phyloP scores from a whole-genome alignment of 2,888 invertebrate genomes.

The Pammene fasciana region DNA sequence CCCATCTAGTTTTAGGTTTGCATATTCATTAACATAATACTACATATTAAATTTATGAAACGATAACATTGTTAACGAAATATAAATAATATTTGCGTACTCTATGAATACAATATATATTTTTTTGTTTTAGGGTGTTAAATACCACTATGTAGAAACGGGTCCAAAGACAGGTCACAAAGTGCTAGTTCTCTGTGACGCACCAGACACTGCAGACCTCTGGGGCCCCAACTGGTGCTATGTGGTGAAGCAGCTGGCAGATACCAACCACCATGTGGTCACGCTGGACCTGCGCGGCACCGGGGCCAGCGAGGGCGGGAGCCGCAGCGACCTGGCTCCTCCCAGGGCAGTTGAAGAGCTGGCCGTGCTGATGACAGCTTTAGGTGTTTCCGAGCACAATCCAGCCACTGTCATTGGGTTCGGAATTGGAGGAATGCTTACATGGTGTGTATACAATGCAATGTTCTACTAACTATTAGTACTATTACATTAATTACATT shows the following conservation, averaged over 20 bases:
- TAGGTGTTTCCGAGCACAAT: conserved; percentile 64
- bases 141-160: conserved; percentile 78
- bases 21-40: no score
- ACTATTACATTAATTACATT: no score
- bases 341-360: conserved; percentile 72
- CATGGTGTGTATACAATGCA: conserved; percentile 62
- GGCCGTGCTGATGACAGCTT: conserved; percentile 61
- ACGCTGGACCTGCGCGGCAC: conserved; percentile 75
- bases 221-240: conserved; percentile 70
- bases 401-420: conserved; percentile 73
- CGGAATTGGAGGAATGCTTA: conserved; percentile 76
- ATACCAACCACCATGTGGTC: conserved; percentile 66
- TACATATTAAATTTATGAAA: no score
- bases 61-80: no score
- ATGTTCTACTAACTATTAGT: no score
- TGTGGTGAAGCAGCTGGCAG: conserved; percentile 62
- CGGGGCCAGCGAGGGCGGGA: conserved; percentile 73
- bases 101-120: no score
- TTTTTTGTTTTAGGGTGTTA: conserved; percentile 65
- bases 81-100: no score
- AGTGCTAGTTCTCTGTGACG: conserved; percentile 72
- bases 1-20: no score
- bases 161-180: conserved; percentile 67
- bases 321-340: conserved; percentile 65
- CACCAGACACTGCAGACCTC: conserved; percentile 67